Evolutionary conservation across 2,797 vertebrate species (phyloP), one percentile per base, ranked within the genome.

Genomic region (Fistularia tabacaria): DNA sequence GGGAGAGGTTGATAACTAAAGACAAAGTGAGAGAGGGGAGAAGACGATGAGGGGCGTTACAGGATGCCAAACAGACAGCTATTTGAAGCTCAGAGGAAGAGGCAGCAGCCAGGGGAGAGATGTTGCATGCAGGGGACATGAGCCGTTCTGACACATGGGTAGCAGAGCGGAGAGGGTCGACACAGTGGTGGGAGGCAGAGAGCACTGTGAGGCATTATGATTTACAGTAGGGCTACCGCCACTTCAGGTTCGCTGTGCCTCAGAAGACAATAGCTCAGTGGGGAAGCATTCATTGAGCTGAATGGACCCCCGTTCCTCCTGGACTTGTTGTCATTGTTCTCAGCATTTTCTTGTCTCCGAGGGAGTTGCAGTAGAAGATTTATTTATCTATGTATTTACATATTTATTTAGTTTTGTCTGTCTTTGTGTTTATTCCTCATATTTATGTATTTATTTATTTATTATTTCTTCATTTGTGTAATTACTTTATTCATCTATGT

Each of bases 21-120:
- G 81, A 85, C 76, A 79, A 79, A 82, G 80, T 72, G 75, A 61
- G 71, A 77, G 78, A 61, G 59, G 53, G 61, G 72, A 61, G 69
- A 46, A 58, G 67, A 65, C 46, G 67, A 71, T 54, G 73, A 36
- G 37, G 53, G 57, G 64, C 42, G 36, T 66, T 62, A 38, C 68
- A 69, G 76, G 67, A 78, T 85, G 62, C 51, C 39, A 68, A 81
- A 79, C 71, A 54, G 84, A 87, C 81, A 87, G 80, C 77, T 36
- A 74, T 10, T 48, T 86, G 80, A 87, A 58, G 84, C 81, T 83
- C 82, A 85, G 76, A 76, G 76, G 78, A 81, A 81, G 82, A 72
- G 85, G 81, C 83, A 85, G 80, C 80, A 82, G 85, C 83, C 85
- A 84, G 82, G 75, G 83, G 83, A 87, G 85, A 76, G 77, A 80